Evolutionary conservation across 2,888 invertebrate genomes (phyloP), one percentile per base, ranked within the genome.

Genomic region (Athrips mouffetella): DNA sequence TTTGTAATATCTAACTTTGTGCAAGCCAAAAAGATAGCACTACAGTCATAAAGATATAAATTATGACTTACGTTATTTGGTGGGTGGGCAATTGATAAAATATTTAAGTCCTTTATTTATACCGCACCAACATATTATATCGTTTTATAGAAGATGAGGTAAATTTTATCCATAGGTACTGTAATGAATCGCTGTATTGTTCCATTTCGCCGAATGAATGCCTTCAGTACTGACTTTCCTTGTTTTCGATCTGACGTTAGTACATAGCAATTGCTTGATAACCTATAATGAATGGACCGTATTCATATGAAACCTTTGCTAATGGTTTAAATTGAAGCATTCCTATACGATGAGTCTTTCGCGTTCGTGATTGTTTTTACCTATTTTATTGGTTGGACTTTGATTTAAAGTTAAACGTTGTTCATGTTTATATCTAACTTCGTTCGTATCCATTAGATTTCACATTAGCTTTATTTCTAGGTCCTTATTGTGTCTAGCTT

Each of bases 241-340:
- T 49, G 45, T 45, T 49, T 45, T 37, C n/a, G 25, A 23, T 11
- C 41, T 25, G 40, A 25, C 35, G 35, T 18, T 37, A 13, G 15
- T 18, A n/a, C 27, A 42, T 37, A 29, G 30, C 30, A 29, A 39
- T 44, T 20, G 41, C 40, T 45, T 50, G 50, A 50, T 50, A 50
- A 59, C 48, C 35, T n/a, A 44, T 27, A n/a, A 47, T 54, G 39
- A 59, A 53, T 53, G 47, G 35, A 37, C 20, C 20, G 11, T 30
- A 42, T 47, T 29, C 42, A 47, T 37, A 27, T n/a, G 37, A 21
- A 37, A 21, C 37, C 44, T 41, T 49, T 11, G 15, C 37, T 55
- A 59, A 60, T 46, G 60, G 50, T 47, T 44, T 52, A 47, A 57
- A 61, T 62, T 57, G 52, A 49, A 54, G 51, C 62, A 62, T 62